Conservation (phyloP, 2,113 vertebrate genomes). For the Paramormyrops kingsleyae region DNA sequence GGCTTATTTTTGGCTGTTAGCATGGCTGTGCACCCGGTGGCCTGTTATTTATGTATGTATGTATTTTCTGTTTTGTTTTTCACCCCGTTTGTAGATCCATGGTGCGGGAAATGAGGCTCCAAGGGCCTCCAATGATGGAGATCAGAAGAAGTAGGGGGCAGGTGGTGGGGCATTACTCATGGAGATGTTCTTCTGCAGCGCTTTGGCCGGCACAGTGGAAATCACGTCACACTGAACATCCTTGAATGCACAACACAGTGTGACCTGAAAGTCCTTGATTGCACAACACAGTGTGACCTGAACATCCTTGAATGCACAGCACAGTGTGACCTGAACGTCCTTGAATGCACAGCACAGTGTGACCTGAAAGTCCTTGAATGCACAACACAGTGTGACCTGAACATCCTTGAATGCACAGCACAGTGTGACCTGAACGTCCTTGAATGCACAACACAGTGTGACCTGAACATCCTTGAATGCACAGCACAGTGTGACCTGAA, state of each 20-base stretch:
- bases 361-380: background rate
- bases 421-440: background rate
- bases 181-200: background rate
- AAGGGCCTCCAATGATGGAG: background rate
- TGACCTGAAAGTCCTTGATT: background rate
- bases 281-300: background rate
- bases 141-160: background rate
- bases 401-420: background rate
- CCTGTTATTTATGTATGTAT: background rate
- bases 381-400: background rate
- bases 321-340: background rate
- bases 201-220: background rate
- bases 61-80: background rate
- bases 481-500: too few species aligned
- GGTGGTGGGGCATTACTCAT: background rate
- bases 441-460: background rate
- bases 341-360: too few species aligned
- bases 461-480: background rate
- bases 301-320: background rate
- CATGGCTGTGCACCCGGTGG: background rate
- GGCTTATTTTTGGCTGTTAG: background rate
- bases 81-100: background rate
- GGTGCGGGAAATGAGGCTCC: background rate
- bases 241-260: background rate
- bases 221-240: background rate